Percentiles rank a stretch among this genome's conserved stretches.
Conservation (phyloP, 2,888 invertebrate genomes). For the Apocheima hispidaria region DNA sequence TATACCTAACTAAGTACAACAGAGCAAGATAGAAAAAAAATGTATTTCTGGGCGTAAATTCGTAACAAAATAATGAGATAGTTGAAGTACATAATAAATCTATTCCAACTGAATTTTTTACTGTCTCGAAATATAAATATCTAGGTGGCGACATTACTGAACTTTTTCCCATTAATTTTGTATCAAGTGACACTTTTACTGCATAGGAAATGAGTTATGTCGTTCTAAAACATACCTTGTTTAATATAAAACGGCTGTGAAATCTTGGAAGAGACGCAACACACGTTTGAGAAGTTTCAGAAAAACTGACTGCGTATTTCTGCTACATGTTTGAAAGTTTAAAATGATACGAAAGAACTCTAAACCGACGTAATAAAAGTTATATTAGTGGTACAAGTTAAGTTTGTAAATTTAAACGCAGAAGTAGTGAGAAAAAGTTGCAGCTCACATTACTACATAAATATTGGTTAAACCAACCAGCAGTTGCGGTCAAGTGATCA, state of each 20-base stretch:
- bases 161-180: conserved; percentile 55
- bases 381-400: conserved; percentile 19
- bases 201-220: conserved; percentile 62
- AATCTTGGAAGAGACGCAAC: conserved; percentile 64
- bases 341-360: conserved; percentile 42
- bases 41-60: background rate
- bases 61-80: conserved; percentile 7
- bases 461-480: conserved; percentile 63
- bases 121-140: conserved; percentile 41
- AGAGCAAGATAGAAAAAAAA: background rate
- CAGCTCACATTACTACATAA: conserved; percentile 73
- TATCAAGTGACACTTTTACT: conserved; percentile 62
- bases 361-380: conserved; percentile 42
- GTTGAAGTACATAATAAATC: conserved; percentile 10
- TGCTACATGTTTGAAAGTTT: conserved; percentile 33
- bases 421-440: conserved; percentile 63
- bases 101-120: conserved; percentile 20
- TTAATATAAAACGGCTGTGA: conserved; percentile 63
- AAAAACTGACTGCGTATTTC: conserved; percentile 55
- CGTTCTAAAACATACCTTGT: conserved; percentile 52
- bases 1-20: background rate
- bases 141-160: conserved; percentile 47
- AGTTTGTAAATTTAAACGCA: conserved; percentile 55
- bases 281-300: conserved; percentile 55
- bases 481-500: conserved; percentile 53